These are phyloP conservation scores for Lithobates pipiens DNA, from an alignment of 2,797 vertebrate species.

Conservation along the genomic window DNA sequence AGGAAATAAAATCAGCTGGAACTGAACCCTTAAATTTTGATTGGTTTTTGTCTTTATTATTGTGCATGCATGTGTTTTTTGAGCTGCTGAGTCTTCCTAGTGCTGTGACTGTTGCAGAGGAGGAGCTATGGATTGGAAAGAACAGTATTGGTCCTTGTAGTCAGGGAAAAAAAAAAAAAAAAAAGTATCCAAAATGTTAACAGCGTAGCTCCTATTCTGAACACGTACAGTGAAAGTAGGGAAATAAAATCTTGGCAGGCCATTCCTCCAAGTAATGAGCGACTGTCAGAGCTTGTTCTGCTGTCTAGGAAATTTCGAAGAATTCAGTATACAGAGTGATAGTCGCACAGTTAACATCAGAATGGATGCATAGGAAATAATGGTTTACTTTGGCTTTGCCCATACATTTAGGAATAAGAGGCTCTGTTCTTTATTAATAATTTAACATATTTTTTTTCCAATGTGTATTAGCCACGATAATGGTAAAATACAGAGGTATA, in stretches of 20 bases:
- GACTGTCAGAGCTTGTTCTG: conserved; percentile 54
- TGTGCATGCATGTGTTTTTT: conserved; percentile 15
- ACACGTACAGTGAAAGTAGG: conserved; percentile 57
- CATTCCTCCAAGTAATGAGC: conserved; percentile 59
- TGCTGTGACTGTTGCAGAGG: conserved; percentile 44
- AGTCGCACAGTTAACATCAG: conserved; percentile 7
- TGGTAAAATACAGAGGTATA: too few species aligned
- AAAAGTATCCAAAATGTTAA: conserved; percentile 44
- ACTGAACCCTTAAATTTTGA: conserved; percentile 89
- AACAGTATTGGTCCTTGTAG: conserved; percentile 42
- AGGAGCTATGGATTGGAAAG: conserved; percentile 26
- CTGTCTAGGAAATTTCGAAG: conserved; percentile 58
- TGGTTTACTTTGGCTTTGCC: neutral
- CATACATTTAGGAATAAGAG: neutral
- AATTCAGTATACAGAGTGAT: conserved; percentile 24
- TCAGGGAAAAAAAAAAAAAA: neutral
- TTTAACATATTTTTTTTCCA: too few species aligned
- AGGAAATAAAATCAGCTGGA: conserved; percentile 99
- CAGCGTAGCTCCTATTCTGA: conserved; percentile 42
- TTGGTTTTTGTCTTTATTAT: conserved; percentile 74
- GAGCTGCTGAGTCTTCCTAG: conserved; percentile 18
- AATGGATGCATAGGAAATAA: neutral
- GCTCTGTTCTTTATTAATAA: too few species aligned
- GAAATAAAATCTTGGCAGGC: conserved; percentile 60
- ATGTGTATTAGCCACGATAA: too few species aligned